Conservation (phyloP, 2,797 vertebrate genomes). For the Diceros bicornis region DNA sequence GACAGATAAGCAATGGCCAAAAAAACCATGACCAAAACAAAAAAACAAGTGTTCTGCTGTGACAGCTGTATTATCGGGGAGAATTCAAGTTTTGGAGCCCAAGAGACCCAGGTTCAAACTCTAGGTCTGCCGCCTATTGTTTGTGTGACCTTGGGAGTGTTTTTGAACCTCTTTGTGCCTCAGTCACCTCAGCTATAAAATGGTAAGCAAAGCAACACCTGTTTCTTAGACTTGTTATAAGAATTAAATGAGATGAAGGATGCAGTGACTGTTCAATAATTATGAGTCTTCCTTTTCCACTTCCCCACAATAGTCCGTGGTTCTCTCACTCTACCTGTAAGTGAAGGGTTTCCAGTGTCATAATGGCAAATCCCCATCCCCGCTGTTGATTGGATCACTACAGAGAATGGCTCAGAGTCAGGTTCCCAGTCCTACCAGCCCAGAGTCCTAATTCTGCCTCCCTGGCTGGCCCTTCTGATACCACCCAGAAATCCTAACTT, state of each 20-base stretch:
- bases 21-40: not conserved
- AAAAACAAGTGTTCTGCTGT: not conserved
- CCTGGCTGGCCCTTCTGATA: not conserved
- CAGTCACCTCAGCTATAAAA: not conserved
- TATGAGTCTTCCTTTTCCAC: not conserved
- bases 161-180: not conserved
- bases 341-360: not conserved
- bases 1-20: not conserved
- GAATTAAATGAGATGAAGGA: not conserved
- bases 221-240: not conserved
- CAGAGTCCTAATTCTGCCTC: not conserved
- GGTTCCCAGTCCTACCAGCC: not conserved
- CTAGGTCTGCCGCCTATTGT: not conserved
- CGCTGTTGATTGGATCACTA: not conserved
- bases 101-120: not conserved
- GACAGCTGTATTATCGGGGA: not conserved
- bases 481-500: not conserved
- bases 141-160: not conserved
- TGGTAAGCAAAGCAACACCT: not conserved
- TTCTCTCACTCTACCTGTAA: not conserved
- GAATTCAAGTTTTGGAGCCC: not conserved
- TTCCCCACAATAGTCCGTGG: not conserved
- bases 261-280: not conserved
- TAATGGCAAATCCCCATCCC: not conserved
- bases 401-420: not conserved